A percentile compares a stretch with the other conserved stretches of the same genome.
phyloP scores from a whole-genome alignment of 2,888 invertebrate genomes.

The Drosophila mimica region DNA sequence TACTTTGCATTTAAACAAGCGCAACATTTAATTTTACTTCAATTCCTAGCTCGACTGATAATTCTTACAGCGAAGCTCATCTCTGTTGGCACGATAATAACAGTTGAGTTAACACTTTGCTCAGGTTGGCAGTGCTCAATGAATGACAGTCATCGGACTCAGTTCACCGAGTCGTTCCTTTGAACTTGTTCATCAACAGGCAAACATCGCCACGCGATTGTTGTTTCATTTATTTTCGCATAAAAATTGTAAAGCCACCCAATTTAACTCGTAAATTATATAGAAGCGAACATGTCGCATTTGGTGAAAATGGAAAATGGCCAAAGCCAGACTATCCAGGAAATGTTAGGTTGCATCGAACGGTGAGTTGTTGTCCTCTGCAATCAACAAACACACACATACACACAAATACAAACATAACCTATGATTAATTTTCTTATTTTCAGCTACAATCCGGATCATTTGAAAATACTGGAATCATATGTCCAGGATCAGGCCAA shows the following conservation, averaged over 20 bases:
- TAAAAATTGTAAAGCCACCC: conserved; percentile 20
- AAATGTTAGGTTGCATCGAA: conserved; percentile 96
- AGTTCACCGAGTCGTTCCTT: conserved; percentile 9
- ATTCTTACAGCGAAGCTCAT: not conserved
- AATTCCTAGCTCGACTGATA: not conserved
- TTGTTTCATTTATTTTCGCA: conserved; percentile 38
- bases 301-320: conserved; percentile 85
- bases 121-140: conserved; percentile 1
- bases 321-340: conserved; percentile 89
- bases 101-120: not conserved
- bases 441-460: conserved; percentile 97
- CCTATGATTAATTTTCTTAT: conserved; percentile 63
- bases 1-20: too few species aligned
- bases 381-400: conserved; percentile 31
- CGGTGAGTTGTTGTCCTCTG: conserved; percentile 87
- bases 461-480: conserved; percentile 94
- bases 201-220: conserved; percentile 57
- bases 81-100: not conserved
- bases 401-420: conserved; percentile 65
- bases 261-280: conserved; percentile 6
- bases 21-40: not conserved
- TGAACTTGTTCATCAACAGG: conserved; percentile 16
- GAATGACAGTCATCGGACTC: conserved; percentile 1
- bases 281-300: conserved; percentile 77
- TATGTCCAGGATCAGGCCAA: conserved; percentile 97